Evolutionary conservation across 2,797 vertebrate genomes (phyloP), one percentile per base, ranked within the genome.

Genomic region (Thalassophryne amazonica): DNA sequence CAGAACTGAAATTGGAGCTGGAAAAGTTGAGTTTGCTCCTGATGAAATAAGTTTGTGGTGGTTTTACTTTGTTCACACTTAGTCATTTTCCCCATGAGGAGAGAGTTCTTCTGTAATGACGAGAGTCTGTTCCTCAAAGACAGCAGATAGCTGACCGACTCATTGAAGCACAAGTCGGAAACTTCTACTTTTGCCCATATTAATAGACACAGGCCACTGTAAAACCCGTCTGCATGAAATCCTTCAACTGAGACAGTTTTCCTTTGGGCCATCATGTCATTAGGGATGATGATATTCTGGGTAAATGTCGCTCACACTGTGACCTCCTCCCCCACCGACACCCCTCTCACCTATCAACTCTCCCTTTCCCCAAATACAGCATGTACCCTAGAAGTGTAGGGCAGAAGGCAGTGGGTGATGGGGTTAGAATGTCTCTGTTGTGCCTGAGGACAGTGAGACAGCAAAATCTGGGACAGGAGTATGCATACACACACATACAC

Each of bases 391-490:
- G 35, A 29, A n/a, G 45, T 25, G 34, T 2, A 2, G 9, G 7
- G 25, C 14, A 27, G 21, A 14, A 31, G 39, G 34, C 14, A 14
- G 22, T 30, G 18, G 11, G 5, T 34, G 34, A 42, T 7, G 4
- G 14, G n/a, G 25, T 7, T 15, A 23, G 12, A 4, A 33, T 20
- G 4, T 41, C 27, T 60, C 49, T 58, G 45, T 49, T 66, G 48
- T 51, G 64, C 70, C 73, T 24, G 13, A 42, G 62, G 73, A 80
- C 61, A 78, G 73, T 70, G 74, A 80, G 73, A 70, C 68, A 64
- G 63, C 69, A 75, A 55, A 73, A 82, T 62, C 21, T 66, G 69
- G 72, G 75, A 55, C 73, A 80, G 39, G 7, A 21, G 36, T 29
- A 34, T 32, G 21, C 35, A 55, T 24, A 37, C 20, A 30, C 22